Evolutionary conservation across 2,888 invertebrate genomes (phyloP), one percentile per base, ranked within the genome.

Genomic region (Nemapogon koenigi): DNA sequence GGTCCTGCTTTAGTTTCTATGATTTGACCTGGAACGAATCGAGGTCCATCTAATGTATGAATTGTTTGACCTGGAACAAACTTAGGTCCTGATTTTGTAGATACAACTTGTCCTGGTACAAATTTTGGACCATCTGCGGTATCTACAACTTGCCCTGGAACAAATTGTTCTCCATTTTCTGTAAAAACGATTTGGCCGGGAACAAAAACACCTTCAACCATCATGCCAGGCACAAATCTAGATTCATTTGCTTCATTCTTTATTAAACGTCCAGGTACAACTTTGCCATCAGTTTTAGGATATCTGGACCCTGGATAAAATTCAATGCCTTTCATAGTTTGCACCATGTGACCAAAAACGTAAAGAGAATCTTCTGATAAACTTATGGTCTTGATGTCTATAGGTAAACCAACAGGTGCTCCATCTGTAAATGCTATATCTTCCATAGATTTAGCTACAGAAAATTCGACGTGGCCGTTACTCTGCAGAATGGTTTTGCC

Each of bases 1-100:
- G 89, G 88, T 1, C 89, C 89, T 18, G 84, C 84, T 56, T 87
- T 86, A 2, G 88, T 87, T 59, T 87, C 85, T 37, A 89, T 85
- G 41, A 89, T 88, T 62, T 89, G 88, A 8, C 90, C 89, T 1
- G 90, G 89, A n/a, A 89, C 87, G 52, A 90, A 90, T 44, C 86
- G 83, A 13, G 86, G 84, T 0, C 89, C 89, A 44, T 87, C 86
- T 36, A 83, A 83, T 1, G 85, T 87, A 41, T 86, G 83, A 43
- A 89, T 80, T 0, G 89, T 88, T 67, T 89, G 89, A 4, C 89
- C 90, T 2, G 90, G 80, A 7, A 81, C 80, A 51, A 87, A 87
- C 53, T 86, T 86, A 0, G 83, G 80, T 4, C 86, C 86, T 31
- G 76, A 79, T 52, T 82, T 80, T 1, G 87, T 86, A 50, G 87